phyloP scores from a whole-genome alignment of 2,888 invertebrate genomes.

The Alsophila aescularia region DNA sequence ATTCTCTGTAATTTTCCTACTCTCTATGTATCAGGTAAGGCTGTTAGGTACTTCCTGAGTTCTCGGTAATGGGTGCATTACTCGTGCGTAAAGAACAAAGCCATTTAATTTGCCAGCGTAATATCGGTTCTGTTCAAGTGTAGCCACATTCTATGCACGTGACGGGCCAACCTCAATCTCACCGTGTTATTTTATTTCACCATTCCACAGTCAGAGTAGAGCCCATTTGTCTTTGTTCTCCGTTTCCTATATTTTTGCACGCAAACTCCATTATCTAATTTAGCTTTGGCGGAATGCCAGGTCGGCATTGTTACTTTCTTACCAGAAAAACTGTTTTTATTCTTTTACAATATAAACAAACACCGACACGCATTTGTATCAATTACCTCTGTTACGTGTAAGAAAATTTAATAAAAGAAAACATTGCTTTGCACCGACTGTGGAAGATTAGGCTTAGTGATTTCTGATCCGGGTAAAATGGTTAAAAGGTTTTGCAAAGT shows the following conservation, averaged over 20 bases:
- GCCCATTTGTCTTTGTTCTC: constrained; percentile 84
- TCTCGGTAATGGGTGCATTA: neutral
- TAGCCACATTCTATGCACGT: constrained; percentile 55
- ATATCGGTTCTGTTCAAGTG: constrained; percentile 48
- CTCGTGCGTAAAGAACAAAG: neutral
- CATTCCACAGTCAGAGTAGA: constrained; percentile 76
- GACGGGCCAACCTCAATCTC: constrained; percentile 68
- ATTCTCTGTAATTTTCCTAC: no score
- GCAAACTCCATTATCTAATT: constrained; percentile 85
- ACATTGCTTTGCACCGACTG: constrained; percentile 21
- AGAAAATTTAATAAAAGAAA: constrained; percentile 51
- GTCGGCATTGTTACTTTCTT: constrained; percentile 79
- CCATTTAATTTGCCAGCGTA: constrained; percentile 27
- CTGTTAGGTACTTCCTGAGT: neutral
- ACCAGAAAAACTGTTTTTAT: constrained; percentile 74
- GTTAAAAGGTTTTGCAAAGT: constrained; percentile 14
- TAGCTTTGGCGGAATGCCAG: constrained; percentile 84
- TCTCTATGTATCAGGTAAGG: neutral
- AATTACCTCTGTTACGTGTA: constrained; percentile 59
- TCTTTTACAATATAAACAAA: constrained; percentile 75
- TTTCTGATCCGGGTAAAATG: constrained; percentile 17
- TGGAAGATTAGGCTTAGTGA: constrained; percentile 10
- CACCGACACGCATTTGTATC: constrained; percentile 75
- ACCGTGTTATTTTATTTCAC: constrained; percentile 77
- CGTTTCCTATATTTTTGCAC: constrained; percentile 85